Evolutionary conservation across 2,888 invertebrate genomes (phyloP), one percentile per base, ranked within the genome.

Genomic region (Volucella inanis): DNA sequence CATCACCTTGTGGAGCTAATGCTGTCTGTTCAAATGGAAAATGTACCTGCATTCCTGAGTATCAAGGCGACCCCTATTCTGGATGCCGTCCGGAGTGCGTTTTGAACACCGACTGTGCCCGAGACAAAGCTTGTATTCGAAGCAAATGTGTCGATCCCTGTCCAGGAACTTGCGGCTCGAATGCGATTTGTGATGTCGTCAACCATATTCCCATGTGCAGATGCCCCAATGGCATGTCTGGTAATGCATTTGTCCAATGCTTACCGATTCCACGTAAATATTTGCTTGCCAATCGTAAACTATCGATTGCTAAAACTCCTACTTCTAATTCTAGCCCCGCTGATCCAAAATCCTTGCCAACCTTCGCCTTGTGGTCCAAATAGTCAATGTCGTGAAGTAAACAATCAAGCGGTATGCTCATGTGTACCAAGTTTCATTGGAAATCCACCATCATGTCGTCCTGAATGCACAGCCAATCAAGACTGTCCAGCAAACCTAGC

Each of bases 41-140:
- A 22, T 91, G 91, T 22, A 87, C 87, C 1, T 91, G 91, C 64
- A 89, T 95, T 57, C 92, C 93, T 9, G 95, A 95, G 88, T 96
- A 95, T 90, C 93, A 94, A 79, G 96, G 96, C 41, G 95, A 96
- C 91, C 96, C 96, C 49, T 94, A 94, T 81, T 94, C 95, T 89
- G 95, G 95, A 54, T 97, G 97, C 90, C 93, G 96, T 87, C 97
- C 97, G 4, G 96, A 97, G 92, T 97, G 97, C 91, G 94, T 96
- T n/a, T 92, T 96, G 4, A 96, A 95, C 89, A 92, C 93, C 11
- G 96, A 97, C 88, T 97, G 97, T 91, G 92, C 94, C 31, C 93
- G 94, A 88, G 93, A 95, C 89, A 94, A 93, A 89, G 95, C 96
- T 82, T 97, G 96, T 89, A 92, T 94, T 1, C 93, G 93, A 88